A percentile compares a stretch with the other conserved stretches of the same genome.
phyloP scores from a whole-genome alignment of 2,113 vertebrate species.

The Grantiella picta region DNA sequence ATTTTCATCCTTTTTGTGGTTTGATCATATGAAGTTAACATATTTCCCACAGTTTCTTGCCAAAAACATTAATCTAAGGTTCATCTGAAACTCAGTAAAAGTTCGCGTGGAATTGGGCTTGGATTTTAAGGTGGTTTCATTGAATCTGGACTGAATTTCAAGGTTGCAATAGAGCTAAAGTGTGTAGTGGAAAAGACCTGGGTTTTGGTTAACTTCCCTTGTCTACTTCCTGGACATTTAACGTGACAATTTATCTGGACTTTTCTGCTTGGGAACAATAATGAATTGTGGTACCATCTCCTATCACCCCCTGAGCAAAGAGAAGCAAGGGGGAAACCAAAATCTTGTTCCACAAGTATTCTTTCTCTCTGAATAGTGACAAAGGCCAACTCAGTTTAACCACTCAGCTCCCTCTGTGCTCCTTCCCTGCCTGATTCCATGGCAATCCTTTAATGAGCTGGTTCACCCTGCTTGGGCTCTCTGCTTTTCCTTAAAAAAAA shows the following conservation, averaged over 20 bases:
- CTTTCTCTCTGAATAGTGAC: background rate
- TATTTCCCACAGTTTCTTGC: background rate
- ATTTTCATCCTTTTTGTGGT: background rate
- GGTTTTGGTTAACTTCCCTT: background rate
- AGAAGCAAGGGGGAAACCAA: background rate
- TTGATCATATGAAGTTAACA: background rate
- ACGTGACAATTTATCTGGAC: background rate
- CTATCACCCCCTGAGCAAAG: background rate
- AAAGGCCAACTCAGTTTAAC: background rate
- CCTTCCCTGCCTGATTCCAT: background rate
- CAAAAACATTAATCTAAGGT: background rate
- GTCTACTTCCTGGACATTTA: background rate
- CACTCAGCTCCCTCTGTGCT: background rate
- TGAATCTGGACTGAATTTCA: background rate
- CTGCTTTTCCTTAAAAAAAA: background rate
- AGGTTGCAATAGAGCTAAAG: background rate
- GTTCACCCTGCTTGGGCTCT: background rate
- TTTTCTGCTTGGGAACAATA: background rate
- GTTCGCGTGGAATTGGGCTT: background rate
- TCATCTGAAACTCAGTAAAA: background rate
- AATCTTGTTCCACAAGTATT: background rate
- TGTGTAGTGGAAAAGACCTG: background rate
- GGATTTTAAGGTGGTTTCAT: background rate
- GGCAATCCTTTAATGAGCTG: background rate
- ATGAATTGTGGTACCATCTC: background rate